Conservation (phyloP, 2,797 vertebrate species). For the Arctocebus calabarensis region DNA sequence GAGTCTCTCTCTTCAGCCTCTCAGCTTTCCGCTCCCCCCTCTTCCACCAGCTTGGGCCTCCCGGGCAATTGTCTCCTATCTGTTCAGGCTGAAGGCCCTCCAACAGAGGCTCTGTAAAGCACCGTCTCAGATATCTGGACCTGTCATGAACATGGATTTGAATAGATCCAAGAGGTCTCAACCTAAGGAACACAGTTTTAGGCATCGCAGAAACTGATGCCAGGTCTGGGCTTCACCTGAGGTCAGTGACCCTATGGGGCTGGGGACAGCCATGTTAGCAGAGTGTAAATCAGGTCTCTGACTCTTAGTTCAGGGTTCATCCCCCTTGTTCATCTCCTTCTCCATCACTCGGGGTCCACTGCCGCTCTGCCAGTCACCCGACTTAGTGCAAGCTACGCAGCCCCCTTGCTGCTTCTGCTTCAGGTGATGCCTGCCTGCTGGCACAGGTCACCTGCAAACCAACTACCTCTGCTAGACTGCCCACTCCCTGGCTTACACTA, state of each 20-base stretch:
- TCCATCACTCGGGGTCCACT: background rate
- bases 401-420: background rate
- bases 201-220: rapidly evolving
- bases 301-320: no score
- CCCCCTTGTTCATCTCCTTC: no score
- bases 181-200: background rate
- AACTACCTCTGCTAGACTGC: rapidly evolving
- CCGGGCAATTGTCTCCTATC: background rate
- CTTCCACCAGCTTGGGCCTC: background rate
- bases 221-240: background rate
- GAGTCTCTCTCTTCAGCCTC: background rate
- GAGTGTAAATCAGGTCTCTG: no score
- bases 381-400: background rate
- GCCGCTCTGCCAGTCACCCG: rapidly evolving
- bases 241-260: background rate
- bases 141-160: background rate
- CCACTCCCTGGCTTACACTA: background rate
- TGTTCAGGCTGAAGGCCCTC: background rate
- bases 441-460: background rate
- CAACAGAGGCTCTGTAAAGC: background rate
- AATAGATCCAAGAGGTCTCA: background rate
- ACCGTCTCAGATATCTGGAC: background rate
- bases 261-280: rapidly evolving
- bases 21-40: background rate
- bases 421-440: rapidly evolving